Conservation (phyloP, 1,140 invertebrate genomes). For the Magallana angulata region DNA sequence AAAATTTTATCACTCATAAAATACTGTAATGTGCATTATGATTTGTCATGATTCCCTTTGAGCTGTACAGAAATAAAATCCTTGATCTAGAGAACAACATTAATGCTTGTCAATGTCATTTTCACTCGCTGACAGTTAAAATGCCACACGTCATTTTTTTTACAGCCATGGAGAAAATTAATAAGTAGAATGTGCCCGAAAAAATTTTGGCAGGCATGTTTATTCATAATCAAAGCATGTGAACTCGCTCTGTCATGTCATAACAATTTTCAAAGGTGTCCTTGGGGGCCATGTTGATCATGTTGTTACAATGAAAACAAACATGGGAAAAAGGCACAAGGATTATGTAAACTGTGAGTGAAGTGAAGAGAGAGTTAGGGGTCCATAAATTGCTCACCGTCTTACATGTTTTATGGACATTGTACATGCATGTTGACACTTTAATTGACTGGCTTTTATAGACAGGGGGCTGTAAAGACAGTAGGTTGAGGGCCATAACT, state of each 20-base stretch:
- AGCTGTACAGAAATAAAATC: no score
- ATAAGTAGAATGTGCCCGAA: background rate
- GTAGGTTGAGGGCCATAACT: background rate
- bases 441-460: conserved; percentile 25
- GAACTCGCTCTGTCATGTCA: background rate
- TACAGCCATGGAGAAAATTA: background rate
- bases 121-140: background rate
- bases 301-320: conserved; percentile 18
- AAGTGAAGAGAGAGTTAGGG: background rate
- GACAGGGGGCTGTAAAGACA: background rate
- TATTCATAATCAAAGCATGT: conserved; percentile 17
- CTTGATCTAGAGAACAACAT: no score
- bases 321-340: background rate
- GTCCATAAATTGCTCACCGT: background rate
- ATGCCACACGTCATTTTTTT: background rate
- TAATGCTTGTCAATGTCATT: background rate
- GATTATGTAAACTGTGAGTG: no score
- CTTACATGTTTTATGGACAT: conserved; percentile 30
- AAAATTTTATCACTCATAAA: no score
- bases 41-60: no score
- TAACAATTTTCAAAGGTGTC: background rate
- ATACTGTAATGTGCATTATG: no score
- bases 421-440: conserved; percentile 24
- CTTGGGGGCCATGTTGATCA: background rate
- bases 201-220: conserved; percentile 13